Conservation (phyloP, 2,797 vertebrate species). For the Coreius guichenoti region DNA sequence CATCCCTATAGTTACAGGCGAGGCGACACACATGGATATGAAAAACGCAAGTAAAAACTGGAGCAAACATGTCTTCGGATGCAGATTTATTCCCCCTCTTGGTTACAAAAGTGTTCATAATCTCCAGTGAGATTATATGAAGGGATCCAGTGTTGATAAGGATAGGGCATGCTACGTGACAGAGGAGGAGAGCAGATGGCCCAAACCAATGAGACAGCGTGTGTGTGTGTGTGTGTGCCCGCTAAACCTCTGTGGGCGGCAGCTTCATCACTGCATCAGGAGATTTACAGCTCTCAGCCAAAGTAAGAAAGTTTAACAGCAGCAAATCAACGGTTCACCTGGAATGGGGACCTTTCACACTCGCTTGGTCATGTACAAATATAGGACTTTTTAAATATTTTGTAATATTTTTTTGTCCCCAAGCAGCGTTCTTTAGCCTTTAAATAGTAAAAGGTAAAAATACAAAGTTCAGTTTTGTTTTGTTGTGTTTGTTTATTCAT, state of each 20-base stretch:
- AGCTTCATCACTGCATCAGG: slow-evolving; percentile 69
- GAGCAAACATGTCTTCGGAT: slow-evolving; percentile 2
- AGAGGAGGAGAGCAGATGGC: slow-evolving; percentile 40
- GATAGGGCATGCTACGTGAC: slow-evolving; percentile 7
- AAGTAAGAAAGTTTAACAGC: slow-evolving; percentile 38
- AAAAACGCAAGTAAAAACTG: neutral
- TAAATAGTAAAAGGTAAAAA: neutral
- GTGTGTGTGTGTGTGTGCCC: neutral
- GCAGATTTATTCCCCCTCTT: neutral
- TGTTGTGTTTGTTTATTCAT: neutral
- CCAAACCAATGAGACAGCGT: neutral
- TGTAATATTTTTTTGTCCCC: neutral
- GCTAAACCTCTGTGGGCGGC: slow-evolving; percentile 70
- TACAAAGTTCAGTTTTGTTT: no score
- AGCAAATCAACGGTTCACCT: slow-evolving; percentile 16
- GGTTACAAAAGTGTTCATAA: slow-evolving; percentile 37
- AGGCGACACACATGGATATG: neutral
- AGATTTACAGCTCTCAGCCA: slow-evolving; percentile 69
- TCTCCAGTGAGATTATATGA: slow-evolving; percentile 28
- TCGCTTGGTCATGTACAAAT: neutral
- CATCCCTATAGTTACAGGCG: neutral
- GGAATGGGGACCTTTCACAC: neutral
- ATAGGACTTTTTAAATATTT: neutral
- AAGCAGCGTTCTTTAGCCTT: neutral
- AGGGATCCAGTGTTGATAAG: slow-evolving; percentile 28